These are phyloP conservation scores for Todiramphus saurophagus DNA, from an alignment of 2,113 vertebrate species.

Conservation along the genomic window DNA sequence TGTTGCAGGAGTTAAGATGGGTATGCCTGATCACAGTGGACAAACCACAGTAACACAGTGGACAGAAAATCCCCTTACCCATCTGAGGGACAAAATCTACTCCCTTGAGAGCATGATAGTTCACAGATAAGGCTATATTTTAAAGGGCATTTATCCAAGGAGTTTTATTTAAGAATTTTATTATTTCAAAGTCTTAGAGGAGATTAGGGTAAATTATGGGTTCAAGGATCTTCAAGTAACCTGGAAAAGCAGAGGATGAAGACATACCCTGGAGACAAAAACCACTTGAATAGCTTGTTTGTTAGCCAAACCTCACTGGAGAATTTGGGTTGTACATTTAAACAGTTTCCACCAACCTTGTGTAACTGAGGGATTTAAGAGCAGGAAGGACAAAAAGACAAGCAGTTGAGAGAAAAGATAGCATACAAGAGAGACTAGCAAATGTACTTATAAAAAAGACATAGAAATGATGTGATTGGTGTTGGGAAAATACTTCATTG, in stretches of 20 bases:
- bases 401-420: not conserved
- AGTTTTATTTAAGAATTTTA: constrained; percentile 32
- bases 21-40: not conserved
- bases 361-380: not conserved
- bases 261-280: constrained; percentile 31
- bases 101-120: not conserved
- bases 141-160: constrained; percentile 22
- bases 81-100: not conserved
- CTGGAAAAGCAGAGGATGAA: constrained; percentile 52
- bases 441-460: not conserved
- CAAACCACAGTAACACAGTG: not conserved
- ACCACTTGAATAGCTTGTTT: constrained; percentile 44
- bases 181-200: constrained; percentile 54
- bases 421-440: not conserved
- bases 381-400: constrained; percentile 41
- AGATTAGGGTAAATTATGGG: constrained; percentile 51
- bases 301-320: constrained; percentile 50
- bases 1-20: not conserved
- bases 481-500: not conserved
- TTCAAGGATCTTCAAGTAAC: constrained; percentile 45
- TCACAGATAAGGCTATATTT: constrained; percentile 32
- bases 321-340: constrained; percentile 21
- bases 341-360: not conserved
- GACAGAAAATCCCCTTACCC: constrained; percentile 28
- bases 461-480: not conserved